phyloP scores from a whole-genome alignment of 2,113 vertebrate species.

The Dicaeum eximium region DNA sequence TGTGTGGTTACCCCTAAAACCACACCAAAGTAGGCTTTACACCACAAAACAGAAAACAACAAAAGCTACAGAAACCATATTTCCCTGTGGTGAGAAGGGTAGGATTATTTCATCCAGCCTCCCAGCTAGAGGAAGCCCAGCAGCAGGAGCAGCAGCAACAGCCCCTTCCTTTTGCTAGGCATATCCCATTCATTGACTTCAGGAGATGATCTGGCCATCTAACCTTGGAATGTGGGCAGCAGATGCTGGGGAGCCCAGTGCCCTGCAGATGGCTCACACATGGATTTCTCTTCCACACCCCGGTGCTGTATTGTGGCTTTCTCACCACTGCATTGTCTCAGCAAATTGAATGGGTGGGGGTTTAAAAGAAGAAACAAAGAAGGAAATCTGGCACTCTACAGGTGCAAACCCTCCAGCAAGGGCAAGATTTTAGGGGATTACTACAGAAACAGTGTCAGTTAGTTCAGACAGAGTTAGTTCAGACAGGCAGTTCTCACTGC shows the following conservation, averaged over 20 bases:
- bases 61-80: not conserved
- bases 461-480: not conserved
- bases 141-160: not conserved
- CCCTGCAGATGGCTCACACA: conserved; percentile 8
- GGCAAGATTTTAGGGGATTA: not conserved
- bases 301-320: not conserved
- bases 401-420: conserved; percentile 23
- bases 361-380: conserved; percentile 1
- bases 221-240: not conserved
- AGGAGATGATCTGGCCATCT: not conserved
- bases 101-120: not conserved
- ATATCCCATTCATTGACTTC: fast-evolving
- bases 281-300: not conserved
- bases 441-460: not conserved
- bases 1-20: not conserved
- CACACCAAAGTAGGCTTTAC: not conserved
- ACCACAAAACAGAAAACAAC: not conserved
- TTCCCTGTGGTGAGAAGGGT: not conserved
- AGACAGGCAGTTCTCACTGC: not conserved
- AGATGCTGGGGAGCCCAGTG: not conserved
- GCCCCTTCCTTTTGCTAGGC: not conserved
- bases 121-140: not conserved
- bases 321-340: not conserved
- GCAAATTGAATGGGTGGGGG: not conserved
- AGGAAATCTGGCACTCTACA: conserved; percentile 9